Evolutionary conservation across 2,113 vertebrate species (phyloP).

Genomic region (Turdus rufiventris): DNA sequence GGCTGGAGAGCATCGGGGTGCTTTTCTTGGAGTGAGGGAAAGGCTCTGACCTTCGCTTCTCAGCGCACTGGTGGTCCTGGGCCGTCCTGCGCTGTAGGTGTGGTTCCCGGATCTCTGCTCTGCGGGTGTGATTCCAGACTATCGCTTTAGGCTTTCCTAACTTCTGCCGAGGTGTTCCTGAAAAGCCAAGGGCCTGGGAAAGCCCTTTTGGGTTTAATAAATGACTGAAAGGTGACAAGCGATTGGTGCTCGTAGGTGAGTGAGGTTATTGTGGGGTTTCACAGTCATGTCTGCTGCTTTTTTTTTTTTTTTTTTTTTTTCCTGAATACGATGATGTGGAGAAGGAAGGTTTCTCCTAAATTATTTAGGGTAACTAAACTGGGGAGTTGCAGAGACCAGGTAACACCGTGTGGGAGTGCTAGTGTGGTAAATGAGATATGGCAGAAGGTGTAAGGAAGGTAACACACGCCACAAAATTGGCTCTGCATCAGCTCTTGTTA

Average conservation of each 20-base stretch:
- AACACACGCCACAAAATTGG: neutral
- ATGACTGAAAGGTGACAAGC: neutral
- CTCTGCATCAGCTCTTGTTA: neutral
- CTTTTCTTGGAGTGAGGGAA: no score
- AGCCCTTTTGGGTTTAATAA: neutral
- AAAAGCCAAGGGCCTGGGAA: neutral
- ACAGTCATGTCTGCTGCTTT: neutral
- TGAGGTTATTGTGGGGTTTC: neutral
- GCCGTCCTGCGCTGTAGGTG: fast-evolving
- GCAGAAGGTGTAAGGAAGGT: neutral
- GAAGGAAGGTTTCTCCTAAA: neutral
- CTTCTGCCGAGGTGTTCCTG: fast-evolving
- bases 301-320: neutral
- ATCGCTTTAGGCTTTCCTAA: fast-evolving
- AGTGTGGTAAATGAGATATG: neutral
- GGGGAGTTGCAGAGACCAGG: neutral
- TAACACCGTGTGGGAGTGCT: neutral
- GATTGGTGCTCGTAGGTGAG: fast-evolving
- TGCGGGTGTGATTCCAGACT: neutral
- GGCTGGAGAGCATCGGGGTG: neutral
- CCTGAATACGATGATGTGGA: neutral
- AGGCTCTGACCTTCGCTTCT: neutral
- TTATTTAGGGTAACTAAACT: neutral
- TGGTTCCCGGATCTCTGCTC: no score
- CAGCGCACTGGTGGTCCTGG: fast-evolving